A percentile compares a stretch with the other conserved stretches of the same genome.
These are phyloP conservation scores for Beaufortia kweichowensis DNA, from an alignment of 2,113 vertebrate species.

Conservation along the genomic window DNA sequence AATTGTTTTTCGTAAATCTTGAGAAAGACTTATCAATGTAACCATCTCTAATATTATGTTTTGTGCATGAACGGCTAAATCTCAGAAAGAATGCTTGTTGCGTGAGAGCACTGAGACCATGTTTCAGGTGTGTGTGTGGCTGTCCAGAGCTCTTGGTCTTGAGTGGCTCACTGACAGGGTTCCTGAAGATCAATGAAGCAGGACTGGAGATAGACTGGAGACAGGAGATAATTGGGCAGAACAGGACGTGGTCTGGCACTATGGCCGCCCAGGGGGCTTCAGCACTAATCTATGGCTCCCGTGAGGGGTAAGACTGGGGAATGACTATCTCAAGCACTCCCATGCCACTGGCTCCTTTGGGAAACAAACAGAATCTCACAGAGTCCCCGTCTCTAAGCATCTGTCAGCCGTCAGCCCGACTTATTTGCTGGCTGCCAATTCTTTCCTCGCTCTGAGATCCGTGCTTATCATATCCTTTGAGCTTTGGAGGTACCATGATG, in stretches of 20 bases:
- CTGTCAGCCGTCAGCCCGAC: not conserved
- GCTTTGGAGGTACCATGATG: not conserved
- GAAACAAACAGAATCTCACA: not conserved
- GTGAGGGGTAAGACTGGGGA: slow-evolving; percentile 48
- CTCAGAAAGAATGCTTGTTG: not conserved
- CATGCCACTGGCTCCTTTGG: slow-evolving; percentile 32
- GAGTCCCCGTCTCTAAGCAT: slow-evolving; percentile 9
- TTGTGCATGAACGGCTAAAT: not conserved
- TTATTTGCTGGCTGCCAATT: slow-evolving; percentile 1
- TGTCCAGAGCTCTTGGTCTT: not conserved
- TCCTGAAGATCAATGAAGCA: slow-evolving; percentile 38
- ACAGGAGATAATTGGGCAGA: slow-evolving; percentile 59
- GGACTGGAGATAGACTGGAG: slow-evolving; percentile 45
- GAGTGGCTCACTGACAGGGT: slow-evolving; percentile 34
- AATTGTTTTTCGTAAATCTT: slow-evolving; percentile 11
- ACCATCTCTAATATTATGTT: not conserved
- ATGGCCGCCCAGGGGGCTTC: slow-evolving; percentile 43
- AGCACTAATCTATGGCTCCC: slow-evolving; percentile 47
- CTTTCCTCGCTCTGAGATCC: not conserved
- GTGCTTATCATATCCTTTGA: slow-evolving; percentile 10
- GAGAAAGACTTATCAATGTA: slow-evolving; percentile 2
- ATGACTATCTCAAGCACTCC: slow-evolving; percentile 48
- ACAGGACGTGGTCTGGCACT: slow-evolving; percentile 47
- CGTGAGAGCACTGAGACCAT: not conserved
- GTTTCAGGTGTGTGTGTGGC: not conserved